Conservation (phyloP, 1,140 invertebrate species). For the Streblospio benedicti region DNA sequence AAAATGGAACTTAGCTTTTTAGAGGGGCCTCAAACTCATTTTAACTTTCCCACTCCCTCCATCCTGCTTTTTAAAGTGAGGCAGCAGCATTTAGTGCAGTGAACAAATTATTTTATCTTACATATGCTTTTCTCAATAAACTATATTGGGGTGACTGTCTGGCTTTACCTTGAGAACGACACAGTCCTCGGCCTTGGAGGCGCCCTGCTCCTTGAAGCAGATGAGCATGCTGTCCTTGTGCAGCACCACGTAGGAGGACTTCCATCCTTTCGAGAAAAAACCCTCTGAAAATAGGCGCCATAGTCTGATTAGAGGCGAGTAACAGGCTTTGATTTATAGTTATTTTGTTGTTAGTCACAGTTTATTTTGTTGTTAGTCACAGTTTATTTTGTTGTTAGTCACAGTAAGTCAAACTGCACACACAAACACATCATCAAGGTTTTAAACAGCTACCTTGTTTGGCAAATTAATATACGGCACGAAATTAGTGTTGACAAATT, state of each 20-base stretch:
- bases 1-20: too few relatives aligned
- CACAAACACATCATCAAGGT: too few relatives aligned
- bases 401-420: too few relatives aligned
- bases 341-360: neutral
- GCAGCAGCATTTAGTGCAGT: neutral
- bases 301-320: neutral
- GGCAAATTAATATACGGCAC: too few relatives aligned
- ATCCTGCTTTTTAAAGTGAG: too few relatives aligned
- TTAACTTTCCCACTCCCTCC: too few relatives aligned
- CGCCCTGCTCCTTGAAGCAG: conserved; percentile 13
- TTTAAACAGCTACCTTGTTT: too few relatives aligned
- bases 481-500: too few relatives aligned
- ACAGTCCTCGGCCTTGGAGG: conserved; percentile 8
- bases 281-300: conserved; percentile 12
- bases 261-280: conserved; percentile 15
- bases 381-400: neutral
- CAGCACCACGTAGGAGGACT: conserved; percentile 11
- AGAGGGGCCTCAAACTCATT: too few relatives aligned
- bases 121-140: neutral
- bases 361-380: neutral
- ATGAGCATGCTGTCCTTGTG: conserved; percentile 12
- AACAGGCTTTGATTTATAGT: neutral
- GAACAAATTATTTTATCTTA: neutral
- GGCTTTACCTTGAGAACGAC: conserved; percentile 5
- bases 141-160: neutral